Conservation (phyloP, 2,113 vertebrate species). For the Myocastor coypus region DNA sequence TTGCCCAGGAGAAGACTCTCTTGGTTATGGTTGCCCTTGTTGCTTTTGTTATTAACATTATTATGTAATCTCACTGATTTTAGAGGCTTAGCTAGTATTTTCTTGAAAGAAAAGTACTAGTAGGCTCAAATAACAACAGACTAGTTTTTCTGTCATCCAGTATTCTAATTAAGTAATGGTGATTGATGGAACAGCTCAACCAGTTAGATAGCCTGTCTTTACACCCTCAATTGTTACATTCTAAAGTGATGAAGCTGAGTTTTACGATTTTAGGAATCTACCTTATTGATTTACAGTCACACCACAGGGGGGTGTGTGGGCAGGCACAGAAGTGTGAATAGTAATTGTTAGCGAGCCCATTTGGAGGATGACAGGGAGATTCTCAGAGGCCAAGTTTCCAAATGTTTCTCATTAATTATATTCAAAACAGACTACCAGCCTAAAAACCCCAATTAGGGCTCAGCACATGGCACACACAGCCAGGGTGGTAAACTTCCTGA, state of each 20-base stretch:
- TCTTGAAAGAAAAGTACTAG: slow-evolving; percentile 45
- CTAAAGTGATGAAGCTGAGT: neutral
- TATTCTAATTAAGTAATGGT: slow-evolving; percentile 28
- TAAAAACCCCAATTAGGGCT: slow-evolving; percentile 63
- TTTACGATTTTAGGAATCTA: neutral
- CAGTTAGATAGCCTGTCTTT: neutral
- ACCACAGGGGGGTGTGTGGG: neutral
- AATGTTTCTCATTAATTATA: slow-evolving; percentile 77
- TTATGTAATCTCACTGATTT: slow-evolving; percentile 36
- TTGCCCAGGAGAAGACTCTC: neutral
- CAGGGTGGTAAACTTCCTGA: neutral
- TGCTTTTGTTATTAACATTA: slow-evolving; percentile 50
- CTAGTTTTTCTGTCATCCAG: neutral
- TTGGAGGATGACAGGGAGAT: slow-evolving; percentile 39
- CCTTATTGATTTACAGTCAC: neutral
- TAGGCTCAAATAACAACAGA: slow-evolving; percentile 35
- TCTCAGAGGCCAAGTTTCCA: slow-evolving; percentile 53
- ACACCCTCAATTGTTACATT: neutral
- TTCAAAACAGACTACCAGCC: slow-evolving; percentile 69
- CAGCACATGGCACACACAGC: slow-evolving; percentile 51
- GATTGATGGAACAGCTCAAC: neutral
- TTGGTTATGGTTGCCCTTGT: neutral
- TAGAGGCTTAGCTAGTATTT: slow-evolving; percentile 49
- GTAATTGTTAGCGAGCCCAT: slow-evolving; percentile 47
- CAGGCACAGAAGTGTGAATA: neutral